Conservation (phyloP, 2,797 vertebrate genomes). For the Artibeus lituratus region DNA sequence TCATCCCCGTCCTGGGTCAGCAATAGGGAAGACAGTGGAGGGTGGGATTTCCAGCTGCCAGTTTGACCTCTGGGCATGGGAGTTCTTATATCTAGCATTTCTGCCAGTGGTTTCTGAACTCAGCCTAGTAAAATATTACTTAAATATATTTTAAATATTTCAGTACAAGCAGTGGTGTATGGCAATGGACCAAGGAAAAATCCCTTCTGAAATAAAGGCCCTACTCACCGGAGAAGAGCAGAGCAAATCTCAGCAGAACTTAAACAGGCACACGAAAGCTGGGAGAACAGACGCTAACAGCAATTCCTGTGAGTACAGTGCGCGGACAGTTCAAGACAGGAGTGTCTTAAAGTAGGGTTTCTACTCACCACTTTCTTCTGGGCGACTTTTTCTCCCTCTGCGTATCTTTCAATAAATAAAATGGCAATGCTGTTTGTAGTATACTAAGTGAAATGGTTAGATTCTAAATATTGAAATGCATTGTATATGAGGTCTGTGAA, state of each 20-base stretch:
- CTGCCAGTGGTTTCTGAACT: background rate
- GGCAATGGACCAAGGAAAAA: constrained; percentile 99
- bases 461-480: background rate
- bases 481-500: background rate
- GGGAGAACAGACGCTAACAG: constrained; percentile 84
- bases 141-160: constrained; percentile 69
- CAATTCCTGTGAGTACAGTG: constrained; percentile 84
- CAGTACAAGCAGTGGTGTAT: constrained; percentile 99
- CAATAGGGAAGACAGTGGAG: background rate
- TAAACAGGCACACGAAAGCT: constrained; percentile 86
- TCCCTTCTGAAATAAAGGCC: constrained; percentile 98
- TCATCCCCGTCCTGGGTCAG: background rate
- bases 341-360: background rate
- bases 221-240: constrained; percentile 95
- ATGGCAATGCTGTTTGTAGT: background rate
- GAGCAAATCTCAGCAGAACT: constrained; percentile 85
- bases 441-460: background rate
- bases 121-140: background rate
- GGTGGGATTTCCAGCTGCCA: background rate
- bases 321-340: background rate
- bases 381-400: background rate
- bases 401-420: constrained; percentile 21
- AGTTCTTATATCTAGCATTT: background rate
- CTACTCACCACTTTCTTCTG: background rate
- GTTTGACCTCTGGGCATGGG: background rate